Conservation (phyloP, 2,797 vertebrate species). For the Eulemur coronatus region DNA sequence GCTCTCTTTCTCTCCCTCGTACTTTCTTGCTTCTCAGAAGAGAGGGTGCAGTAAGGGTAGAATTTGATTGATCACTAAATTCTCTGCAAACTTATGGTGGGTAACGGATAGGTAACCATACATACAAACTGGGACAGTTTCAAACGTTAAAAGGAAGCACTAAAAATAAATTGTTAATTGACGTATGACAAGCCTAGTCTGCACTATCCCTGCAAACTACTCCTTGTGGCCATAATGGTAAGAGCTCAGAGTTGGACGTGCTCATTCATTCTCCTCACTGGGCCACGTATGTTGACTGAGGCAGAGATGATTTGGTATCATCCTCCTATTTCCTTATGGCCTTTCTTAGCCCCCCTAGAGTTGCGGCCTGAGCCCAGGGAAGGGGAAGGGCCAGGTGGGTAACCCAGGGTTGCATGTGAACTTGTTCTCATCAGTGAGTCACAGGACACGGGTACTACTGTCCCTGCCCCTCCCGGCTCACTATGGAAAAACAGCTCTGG, state of each 20-base stretch:
- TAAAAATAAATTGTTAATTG: neutral
- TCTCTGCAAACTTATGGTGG: neutral
- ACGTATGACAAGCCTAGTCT: neutral
- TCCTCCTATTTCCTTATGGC: neutral
- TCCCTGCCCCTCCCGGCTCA: neutral
- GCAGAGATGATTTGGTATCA: neutral
- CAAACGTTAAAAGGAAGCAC: neutral
- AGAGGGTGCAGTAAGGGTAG: neutral
- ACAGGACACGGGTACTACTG: neutral
- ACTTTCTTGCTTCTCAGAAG: neutral
- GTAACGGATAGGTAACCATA: neutral
- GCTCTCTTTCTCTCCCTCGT: neutral
- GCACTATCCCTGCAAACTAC: neutral
- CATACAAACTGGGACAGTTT: neutral
- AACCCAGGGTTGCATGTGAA: neutral
- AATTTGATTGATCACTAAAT: neutral
- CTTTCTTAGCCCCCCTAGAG: neutral
- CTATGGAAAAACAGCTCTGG: neutral
- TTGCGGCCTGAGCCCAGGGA: neutral
- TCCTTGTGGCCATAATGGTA: neutral
- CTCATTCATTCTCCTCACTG: neutral
- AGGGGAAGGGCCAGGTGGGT: too few relatives aligned
- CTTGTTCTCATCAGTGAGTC: neutral
- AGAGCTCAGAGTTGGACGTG: neutral
- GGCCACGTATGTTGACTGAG: neutral